phyloP scores from a whole-genome alignment of 2,888 invertebrate genomes.

The Coelinius sp. region DNA sequence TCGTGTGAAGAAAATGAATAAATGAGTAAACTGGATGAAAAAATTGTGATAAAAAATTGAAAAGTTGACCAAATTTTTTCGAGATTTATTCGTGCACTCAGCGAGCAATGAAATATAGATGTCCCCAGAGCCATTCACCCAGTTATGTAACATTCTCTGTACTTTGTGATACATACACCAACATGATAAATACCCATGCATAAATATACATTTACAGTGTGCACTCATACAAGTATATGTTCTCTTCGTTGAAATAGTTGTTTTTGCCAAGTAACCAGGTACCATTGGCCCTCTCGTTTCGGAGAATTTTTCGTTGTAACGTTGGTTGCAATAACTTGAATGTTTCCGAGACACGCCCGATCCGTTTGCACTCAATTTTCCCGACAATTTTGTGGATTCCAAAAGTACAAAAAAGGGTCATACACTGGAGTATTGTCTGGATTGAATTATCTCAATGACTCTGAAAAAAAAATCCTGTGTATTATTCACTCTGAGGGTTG shows the following conservation, averaged over 20 bases:
- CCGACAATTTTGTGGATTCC: background rate
- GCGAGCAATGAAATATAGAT: conserved; percentile 12
- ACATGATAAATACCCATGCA: background rate
- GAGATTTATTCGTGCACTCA: conserved; percentile 14
- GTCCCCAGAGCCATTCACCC: background rate
- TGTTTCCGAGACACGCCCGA: background rate
- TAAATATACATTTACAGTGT: background rate
- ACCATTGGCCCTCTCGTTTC: background rate
- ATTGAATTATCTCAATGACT: background rate
- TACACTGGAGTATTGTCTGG: too few relatives aligned
- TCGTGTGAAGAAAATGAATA: too few relatives aligned
- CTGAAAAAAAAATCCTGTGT: too few relatives aligned
- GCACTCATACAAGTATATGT: background rate
- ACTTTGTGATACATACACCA: background rate
- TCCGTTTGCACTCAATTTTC: conserved; percentile 9
- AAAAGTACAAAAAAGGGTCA: background rate
- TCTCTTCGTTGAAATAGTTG: background rate
- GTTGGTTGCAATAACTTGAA: background rate
- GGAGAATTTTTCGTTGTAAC: background rate
- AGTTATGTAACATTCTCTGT: background rate
- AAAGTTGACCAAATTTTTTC: background rate
- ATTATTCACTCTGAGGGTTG: background rate
- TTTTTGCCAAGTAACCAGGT: conserved; percentile 1
- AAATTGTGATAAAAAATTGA: background rate
- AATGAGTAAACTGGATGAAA: background rate